Evolutionary conservation across 2,888 invertebrate genomes (phyloP).

Genomic region (Ennomos quercinarius): DNA sequence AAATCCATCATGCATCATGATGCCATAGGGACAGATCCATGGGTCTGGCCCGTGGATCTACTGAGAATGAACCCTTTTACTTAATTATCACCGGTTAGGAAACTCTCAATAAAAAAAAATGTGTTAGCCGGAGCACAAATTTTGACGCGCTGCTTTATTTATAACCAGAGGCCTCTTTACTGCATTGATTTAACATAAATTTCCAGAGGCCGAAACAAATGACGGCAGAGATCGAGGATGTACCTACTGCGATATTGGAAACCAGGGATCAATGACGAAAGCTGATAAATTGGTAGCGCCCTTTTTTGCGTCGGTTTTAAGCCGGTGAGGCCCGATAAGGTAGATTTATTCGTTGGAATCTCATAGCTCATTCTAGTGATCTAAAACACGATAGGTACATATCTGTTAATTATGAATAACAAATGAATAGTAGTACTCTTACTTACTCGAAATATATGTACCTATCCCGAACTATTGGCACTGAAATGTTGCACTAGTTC

Average conservation of each 20-base stretch:
- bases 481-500: too few species aligned
- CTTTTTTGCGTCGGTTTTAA: slow-evolving; percentile 37
- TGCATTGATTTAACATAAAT: slow-evolving; percentile 38
- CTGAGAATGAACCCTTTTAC: too few species aligned
- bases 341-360: slow-evolving; percentile 42
- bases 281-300: slow-evolving; percentile 35
- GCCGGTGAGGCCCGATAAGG: slow-evolving; percentile 33
- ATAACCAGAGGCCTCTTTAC: slow-evolving; percentile 15
- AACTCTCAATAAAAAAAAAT: too few species aligned
- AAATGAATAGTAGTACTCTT: too few species aligned
- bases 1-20: too few species aligned
- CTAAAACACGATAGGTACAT: background rate
- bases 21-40: too few species aligned
- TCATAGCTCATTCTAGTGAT: slow-evolving; percentile 50
- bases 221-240: slow-evolving; percentile 23
- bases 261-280: slow-evolving; percentile 32
- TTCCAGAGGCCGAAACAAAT: slow-evolving; percentile 18
- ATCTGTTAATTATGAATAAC: too few species aligned
- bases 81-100: too few species aligned
- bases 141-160: slow-evolving; percentile 8
- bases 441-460: too few species aligned
- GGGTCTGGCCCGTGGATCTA: too few species aligned
- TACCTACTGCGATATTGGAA: slow-evolving; percentile 28
- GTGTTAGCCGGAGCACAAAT: background rate
- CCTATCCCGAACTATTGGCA: too few species aligned